Evolutionary conservation across 2,888 invertebrate species (phyloP), one percentile per base, ranked within the genome.

Genomic region (Melieria crassipennis): DNA sequence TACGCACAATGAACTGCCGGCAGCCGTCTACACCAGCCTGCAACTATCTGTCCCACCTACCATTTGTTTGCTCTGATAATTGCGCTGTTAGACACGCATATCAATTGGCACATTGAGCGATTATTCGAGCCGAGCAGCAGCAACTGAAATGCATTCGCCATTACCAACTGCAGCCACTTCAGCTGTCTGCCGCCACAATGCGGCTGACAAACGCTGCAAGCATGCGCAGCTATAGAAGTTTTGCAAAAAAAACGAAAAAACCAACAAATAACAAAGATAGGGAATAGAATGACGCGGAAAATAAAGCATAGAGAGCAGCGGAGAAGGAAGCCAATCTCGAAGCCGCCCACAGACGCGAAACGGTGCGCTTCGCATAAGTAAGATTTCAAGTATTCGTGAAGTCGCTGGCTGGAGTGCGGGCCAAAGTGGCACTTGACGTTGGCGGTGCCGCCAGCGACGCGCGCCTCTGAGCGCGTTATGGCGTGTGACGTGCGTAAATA

Each of bases 61-160:
- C 50, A 43, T 65, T 58, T 81, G 77, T 81, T 81, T 81, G 75
- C 75, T 67, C 75, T 72, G 73, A 58, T 78, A 79, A 80, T 81
- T 79, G 77, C 68, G 73, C 74, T 78, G 76, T 76, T 75, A 76
- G 76, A 74, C 74, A 76, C 75, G 76, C 78, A 77, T 76, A 75
- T 76, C 77, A 76, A 77, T 77, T 77, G 70, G 58, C 70, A 70
- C 64, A 70, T 69, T 63, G 13, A 56, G 56, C 63, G 52, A 60
- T 67, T 67, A 61, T 7, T 30, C 50, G 9, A 48, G 60, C 50
- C 42, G n/a, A 42, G 4, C 4, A 6, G 5, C 42, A 60, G 30
- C n/a, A 4, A 7, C 52, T 16, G 7, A 10, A 9, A 45, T 55
- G 52, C 7, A 50, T 52, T 7, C 30, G 46, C 6, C 16, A 16